Percentiles rank a stretch among this genome's conserved stretches.
Evolutionary conservation across 2,113 vertebrate genomes (phyloP).

Genomic region (Kobus ellipsiprymnus): DNA sequence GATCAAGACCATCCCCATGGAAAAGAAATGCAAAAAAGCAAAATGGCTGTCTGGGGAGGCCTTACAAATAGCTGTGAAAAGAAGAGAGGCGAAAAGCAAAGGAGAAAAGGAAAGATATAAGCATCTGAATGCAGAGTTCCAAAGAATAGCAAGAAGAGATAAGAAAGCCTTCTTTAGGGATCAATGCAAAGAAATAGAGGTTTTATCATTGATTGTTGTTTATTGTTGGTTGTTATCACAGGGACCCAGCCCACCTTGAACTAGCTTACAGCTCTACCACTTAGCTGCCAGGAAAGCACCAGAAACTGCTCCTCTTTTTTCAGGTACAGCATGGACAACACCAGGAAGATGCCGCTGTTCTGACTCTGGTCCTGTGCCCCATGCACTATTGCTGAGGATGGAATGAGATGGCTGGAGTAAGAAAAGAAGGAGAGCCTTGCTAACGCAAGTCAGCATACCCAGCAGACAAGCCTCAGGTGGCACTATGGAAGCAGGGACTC

Average conservation of each 20-base stretch:
- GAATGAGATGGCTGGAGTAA: background rate
- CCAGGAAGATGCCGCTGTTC: accelerated
- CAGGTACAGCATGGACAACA: background rate
- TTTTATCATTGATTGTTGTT: background rate
- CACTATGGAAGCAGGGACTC: accelerated
- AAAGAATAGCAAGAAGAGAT: too few species aligned
- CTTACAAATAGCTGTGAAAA: too few species aligned
- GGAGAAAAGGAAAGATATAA: too few species aligned
- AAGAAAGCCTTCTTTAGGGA: too few species aligned
- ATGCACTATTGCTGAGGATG: background rate
- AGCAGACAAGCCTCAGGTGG: too few species aligned
- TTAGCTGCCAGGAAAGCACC: background rate
- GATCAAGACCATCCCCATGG: too few species aligned
- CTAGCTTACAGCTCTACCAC: too few species aligned
- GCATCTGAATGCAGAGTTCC: too few species aligned
- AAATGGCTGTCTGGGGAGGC: too few species aligned
- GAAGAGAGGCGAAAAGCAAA: too few species aligned
- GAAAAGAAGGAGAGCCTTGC: background rate
- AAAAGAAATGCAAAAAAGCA: too few species aligned
- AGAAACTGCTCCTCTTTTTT: background rate
- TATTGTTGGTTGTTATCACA: background rate
- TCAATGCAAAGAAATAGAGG: too few species aligned
- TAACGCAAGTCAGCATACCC: accelerated
- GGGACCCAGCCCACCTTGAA: background rate
- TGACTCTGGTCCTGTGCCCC: background rate